A percentile compares a stretch with the other conserved stretches of the same genome.
phyloP scores from a whole-genome alignment of 2,113 vertebrate genomes.

The Coracopsis vasa region DNA sequence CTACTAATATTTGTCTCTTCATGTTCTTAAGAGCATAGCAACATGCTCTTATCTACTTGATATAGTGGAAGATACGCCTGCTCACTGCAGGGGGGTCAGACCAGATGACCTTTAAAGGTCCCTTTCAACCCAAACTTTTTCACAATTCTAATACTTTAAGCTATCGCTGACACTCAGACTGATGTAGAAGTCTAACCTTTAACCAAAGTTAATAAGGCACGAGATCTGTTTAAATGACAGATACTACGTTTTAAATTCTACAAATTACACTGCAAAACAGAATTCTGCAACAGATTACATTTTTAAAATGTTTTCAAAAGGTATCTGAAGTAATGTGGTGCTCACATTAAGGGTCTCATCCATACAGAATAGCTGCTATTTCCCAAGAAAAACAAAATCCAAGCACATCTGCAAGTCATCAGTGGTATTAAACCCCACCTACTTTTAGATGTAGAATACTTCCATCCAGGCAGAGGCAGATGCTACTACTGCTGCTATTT shows the following conservation, averaged over 20 bases:
- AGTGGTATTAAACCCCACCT: not conserved
- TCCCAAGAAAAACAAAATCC: not conserved
- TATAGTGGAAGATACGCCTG: not conserved
- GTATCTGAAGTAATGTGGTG: not conserved
- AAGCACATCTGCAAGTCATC: not conserved
- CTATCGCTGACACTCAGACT: not conserved
- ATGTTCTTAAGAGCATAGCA: not conserved
- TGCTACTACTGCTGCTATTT: not conserved
- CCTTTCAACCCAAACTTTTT: not conserved
- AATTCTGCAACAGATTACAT: not conserved
- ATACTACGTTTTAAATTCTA: not conserved
- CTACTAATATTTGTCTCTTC: not conserved
- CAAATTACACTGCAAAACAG: not conserved
- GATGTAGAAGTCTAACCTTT: not conserved
- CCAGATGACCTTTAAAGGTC: not conserved
- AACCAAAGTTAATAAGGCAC: not conserved
- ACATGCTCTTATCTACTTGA: not conserved
- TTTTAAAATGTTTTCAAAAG: not conserved
- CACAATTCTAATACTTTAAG: not conserved
- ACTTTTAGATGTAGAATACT: not conserved
- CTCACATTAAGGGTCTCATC: not conserved
- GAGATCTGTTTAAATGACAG: not conserved
- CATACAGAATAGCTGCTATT: not conserved
- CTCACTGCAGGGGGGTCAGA: not conserved
- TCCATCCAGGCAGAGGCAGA: not conserved